Base-by-base conservation (phyloP, 2,113 vertebrate genomes). In the Xiphias gladius region DNA sequence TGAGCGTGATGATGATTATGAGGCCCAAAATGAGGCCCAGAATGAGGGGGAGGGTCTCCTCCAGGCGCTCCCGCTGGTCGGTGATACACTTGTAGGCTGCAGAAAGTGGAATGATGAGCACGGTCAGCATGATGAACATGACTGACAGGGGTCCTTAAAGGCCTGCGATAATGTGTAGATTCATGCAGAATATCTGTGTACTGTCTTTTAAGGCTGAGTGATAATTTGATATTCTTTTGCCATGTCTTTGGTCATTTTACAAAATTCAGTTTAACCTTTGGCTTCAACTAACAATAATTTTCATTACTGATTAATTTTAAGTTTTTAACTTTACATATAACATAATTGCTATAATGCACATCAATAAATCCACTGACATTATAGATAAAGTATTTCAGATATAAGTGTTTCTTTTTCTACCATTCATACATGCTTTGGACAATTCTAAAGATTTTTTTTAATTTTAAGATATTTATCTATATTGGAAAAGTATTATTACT, bases 31-130 rank as follows among this genome's bases (percentile, higher is more conserved):
- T 97, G 83, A 99, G 88, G 22, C 98, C 98, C 93, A 99, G 85
- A 72, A 99, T 95, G 73, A 99, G 89, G n/a, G 98, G 99, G 76
- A 99, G 93, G 5, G 93, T 98, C 93, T 99, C 98, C 85, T 99
- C 97, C 80, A 99, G 84, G 84, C 97, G 97, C 79, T 99, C 98
- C 79, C 95, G 91, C 91, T 99, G 96, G 91, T 99, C 99, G 46
- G 97, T 98, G 0, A 97, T 96, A 82, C 99, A 99, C 87, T 97
- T 97, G 89, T 97, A 97, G 16, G 97, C 98, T 99, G 96, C 52
- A 90, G 14, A 22, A n/a, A 89, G 22, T 82, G 30, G n/a, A 85
- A 77, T 80, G 22, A 83, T 22, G 73, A 58, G 72, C 28, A 81
- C 6, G 26, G 58, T 86, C 52, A 62, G 73, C 19, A 24, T 32